phyloP scores from a whole-genome alignment of 2,888 invertebrate genomes.

The Stictocephala bisonia region DNA sequence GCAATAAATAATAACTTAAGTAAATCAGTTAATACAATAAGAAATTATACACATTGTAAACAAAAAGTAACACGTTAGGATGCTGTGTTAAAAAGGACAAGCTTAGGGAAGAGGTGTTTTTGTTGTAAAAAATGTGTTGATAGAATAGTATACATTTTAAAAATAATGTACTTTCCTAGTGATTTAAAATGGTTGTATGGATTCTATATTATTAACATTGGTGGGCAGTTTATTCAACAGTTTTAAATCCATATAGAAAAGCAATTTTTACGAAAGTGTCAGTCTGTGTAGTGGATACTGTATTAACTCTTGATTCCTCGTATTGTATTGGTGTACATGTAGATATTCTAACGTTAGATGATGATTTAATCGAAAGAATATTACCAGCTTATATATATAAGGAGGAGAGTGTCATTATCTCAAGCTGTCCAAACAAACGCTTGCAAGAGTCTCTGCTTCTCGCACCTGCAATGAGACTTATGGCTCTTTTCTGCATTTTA shows the following conservation, averaged over 20 bases:
- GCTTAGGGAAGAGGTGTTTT: no score
- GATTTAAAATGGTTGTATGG: background rate
- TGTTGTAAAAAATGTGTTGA: background rate
- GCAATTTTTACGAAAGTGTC: background rate
- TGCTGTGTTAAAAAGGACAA: no score
- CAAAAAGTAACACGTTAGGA: no score
- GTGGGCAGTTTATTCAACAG: background rate
- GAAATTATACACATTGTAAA: no score
- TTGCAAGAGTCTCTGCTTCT: background rate
- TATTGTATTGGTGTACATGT: background rate
- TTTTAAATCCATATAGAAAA: background rate
- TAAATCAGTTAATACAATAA: no score
- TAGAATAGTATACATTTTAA: background rate
- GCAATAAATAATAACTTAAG: no score
- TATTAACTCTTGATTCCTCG: background rate
- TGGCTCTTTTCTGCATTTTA: background rate
- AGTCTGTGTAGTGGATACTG: background rate
- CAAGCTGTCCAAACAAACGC: background rate
- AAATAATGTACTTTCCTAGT: no score
- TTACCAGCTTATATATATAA: conserved; percentile 1
- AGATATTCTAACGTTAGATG: background rate
- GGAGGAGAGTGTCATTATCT: background rate
- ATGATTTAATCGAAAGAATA: background rate
- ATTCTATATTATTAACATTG: background rate
- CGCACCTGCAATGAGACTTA: conserved; percentile 4